These are phyloP conservation scores for Danio tinwini DNA, from an alignment of 2,797 vertebrate species.

Conservation along the genomic window DNA sequence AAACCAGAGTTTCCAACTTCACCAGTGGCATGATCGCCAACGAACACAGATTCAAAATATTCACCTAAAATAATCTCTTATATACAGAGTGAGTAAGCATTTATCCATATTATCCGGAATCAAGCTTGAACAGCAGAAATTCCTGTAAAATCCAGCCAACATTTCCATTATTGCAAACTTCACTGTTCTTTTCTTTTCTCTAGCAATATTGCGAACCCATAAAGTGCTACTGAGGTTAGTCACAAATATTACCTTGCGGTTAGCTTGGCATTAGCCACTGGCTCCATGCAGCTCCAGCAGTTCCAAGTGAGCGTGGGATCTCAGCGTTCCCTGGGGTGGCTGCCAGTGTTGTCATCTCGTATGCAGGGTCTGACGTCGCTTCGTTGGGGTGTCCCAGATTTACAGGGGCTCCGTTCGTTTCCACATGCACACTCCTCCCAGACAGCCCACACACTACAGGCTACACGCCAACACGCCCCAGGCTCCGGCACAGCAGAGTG, in stretches of 20 bases:
- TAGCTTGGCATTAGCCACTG: conserved; percentile 51
- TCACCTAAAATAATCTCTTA: background rate
- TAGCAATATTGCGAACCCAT: background rate
- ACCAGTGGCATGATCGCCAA: too few species aligned
- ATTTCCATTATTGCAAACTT: conserved; percentile 19
- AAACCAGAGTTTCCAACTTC: too few species aligned
- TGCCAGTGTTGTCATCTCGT: conserved; percentile 60
- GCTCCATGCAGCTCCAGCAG: conserved; percentile 47
- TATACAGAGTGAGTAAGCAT: background rate
- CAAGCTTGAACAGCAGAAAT: background rate
- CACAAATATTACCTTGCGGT: conserved; percentile 39
- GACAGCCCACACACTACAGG: conserved; percentile 77
- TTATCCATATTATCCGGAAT: background rate
- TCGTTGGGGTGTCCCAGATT: conserved; percentile 75
- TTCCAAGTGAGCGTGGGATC: conserved; percentile 50
- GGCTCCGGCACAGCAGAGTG: conserved; percentile 75
- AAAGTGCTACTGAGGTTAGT: conserved; percentile 29
- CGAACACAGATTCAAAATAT: too few species aligned
- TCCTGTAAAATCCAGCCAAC: background rate
- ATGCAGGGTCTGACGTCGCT: conserved; percentile 68
- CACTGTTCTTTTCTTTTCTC: background rate
- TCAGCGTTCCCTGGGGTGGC: conserved; percentile 57
- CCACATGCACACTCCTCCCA: conserved; percentile 61
- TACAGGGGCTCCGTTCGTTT: conserved; percentile 66
- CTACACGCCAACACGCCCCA: conserved; percentile 73